Base-by-base conservation (phyloP, 2,113 vertebrate species). In the Azemiops feae region DNA sequence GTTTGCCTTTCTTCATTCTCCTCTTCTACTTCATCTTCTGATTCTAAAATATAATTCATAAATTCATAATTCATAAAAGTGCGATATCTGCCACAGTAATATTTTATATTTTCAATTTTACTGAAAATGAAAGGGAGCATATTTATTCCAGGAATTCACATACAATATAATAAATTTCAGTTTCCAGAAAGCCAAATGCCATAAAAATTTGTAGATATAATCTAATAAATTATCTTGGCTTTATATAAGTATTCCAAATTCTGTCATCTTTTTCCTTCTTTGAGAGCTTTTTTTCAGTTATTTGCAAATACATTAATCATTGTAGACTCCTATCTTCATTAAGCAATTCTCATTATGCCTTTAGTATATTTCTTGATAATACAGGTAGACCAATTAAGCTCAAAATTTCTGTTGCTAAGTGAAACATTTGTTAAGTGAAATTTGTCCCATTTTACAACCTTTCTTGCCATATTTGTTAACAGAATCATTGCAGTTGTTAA, bases 1-100 rank as follows among this genome's bases (percentile, higher is more conserved):
- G 98, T 97, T 27, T 98, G 98, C 85, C 98, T 98, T 97, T 99
- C 99, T 96, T 99, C 99, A 94, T 97, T 97, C 90, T 99, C 98
- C 94, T 99, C 99, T 96, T 99, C 99, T 89, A 99, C 98, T 95
- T 99, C 99, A 95, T 99, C 99, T 95, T 99, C 99, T 52, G 99
- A 99, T 95, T 99, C 99, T 99, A 94, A 95, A 11, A 91, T 4
- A 92, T 88, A 69, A 69, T 69, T 64, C 27, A 64, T 64, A 25
- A 64, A 64, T 64, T 64, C 95, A 94, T 22, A 50, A 64, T 52
- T n/a, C 9, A 90, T 22, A n/a, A 45, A 74, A 52, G 4, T 64
- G 27, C 20, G 30, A 54, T 34, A 20, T 6, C 14, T 54, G 50
- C 30, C 47, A 69, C 16, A 69, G 27, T 58, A 22, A 90, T 50